A percentile compares a stretch with the other conserved stretches of the same genome.
Conservation (phyloP, 2,888 invertebrate genomes). For the Belgica antarctica region DNA sequence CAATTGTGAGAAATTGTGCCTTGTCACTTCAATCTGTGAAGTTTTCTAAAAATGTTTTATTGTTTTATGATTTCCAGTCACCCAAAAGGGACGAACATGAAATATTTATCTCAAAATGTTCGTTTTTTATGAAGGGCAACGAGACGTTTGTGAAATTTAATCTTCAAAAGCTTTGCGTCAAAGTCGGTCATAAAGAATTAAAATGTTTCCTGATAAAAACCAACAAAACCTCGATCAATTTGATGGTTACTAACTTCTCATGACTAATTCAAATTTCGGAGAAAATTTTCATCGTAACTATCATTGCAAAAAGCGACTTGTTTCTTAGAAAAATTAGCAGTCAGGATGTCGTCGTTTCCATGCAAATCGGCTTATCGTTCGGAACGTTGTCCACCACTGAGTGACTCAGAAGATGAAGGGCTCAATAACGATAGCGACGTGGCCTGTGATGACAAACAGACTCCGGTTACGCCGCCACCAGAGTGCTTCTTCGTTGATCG, state of each 20-base stretch:
- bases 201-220: background rate
- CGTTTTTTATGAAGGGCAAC: too few relatives aligned
- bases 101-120: too few relatives aligned
- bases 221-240: background rate
- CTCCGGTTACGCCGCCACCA: background rate
- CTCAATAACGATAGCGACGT: too few relatives aligned
- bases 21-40: background rate
- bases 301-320: background rate
- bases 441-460: too few relatives aligned
- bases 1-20: background rate
- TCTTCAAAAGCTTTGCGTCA: too few relatives aligned
- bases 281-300: background rate
- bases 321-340: background rate
- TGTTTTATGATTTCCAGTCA: slow-evolving; percentile 26
- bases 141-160: too few relatives aligned
- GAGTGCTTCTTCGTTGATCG: background rate
- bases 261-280: too few relatives aligned
- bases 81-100: too few relatives aligned
- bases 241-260: too few relatives aligned
- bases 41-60: background rate
- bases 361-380: background rate
- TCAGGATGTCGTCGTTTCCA: background rate
- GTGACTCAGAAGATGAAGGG: background rate
- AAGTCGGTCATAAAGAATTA: too few relatives aligned
- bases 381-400: background rate